Conservation (phyloP, 2,113 vertebrate genomes). For the Empidonax traillii region DNA sequence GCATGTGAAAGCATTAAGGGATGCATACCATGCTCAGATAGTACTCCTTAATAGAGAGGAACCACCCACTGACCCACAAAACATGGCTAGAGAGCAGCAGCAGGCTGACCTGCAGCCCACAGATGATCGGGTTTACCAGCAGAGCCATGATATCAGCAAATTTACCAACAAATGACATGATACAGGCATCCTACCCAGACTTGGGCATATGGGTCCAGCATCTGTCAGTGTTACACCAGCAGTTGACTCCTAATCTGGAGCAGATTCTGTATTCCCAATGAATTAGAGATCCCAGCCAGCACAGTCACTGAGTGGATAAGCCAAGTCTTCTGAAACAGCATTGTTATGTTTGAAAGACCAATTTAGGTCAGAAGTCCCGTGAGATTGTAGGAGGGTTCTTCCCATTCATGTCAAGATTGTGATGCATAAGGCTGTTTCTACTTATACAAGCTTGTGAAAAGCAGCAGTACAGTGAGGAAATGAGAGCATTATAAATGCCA, state of each 20-base stretch:
- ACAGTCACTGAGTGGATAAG: background rate
- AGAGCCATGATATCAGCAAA: background rate
- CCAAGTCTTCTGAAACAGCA: background rate
- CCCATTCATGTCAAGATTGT: background rate
- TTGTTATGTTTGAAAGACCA: constrained; percentile 15
- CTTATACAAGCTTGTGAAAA: background rate
- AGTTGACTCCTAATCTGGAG: constrained; percentile 54
- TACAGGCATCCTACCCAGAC: constrained; percentile 39
- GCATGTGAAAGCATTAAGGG: background rate
- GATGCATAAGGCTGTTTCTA: background rate
- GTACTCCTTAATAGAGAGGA: background rate
- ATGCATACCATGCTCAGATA: background rate
- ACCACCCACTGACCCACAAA: background rate
- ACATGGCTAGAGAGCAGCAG: background rate
- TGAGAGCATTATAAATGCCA: background rate
- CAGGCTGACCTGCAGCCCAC: constrained; percentile 41
- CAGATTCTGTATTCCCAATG: constrained; percentile 30
- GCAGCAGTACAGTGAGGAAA: background rate
- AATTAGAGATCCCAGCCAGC: constrained; percentile 4
- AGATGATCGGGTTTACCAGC: constrained; percentile 44
- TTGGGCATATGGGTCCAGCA: constrained; percentile 68
- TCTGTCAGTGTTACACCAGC: constrained; percentile 67
- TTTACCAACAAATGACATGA: constrained; percentile 1
- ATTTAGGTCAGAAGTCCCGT: background rate
- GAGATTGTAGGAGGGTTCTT: background rate